Percentiles rank a stretch among this genome's conserved stretches.
Conservation (phyloP, 2,113 vertebrate genomes). For the Corvus cornix region DNA sequence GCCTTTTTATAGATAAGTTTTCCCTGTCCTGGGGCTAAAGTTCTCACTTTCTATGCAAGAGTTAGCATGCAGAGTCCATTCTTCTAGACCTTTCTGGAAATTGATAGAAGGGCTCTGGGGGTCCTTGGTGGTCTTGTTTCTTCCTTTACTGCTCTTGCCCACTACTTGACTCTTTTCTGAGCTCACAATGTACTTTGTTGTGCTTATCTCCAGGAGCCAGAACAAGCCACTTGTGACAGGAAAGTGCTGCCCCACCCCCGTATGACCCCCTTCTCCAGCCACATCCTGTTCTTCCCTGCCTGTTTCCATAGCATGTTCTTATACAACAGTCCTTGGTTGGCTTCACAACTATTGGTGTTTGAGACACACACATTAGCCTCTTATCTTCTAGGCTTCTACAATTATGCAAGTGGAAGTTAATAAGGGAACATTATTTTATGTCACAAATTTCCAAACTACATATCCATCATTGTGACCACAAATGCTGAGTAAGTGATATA, state of each 20-base stretch:
- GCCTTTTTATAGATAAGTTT: neutral
- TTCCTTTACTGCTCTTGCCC: neutral
- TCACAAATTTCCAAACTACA: neutral
- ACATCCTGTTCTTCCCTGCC: neutral
- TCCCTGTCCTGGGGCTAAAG: neutral
- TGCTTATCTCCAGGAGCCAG: neutral
- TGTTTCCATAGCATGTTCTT: neutral
- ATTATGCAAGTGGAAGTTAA: neutral
- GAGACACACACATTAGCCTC: neutral
- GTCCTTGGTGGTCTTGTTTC: too few relatives aligned
- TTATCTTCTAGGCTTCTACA: neutral
- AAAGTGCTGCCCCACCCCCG: neutral
- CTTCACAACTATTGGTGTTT: neutral
- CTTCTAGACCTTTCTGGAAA: neutral
- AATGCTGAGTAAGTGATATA: neutral
- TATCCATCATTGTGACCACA: neutral
- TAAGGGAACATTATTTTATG: neutral
- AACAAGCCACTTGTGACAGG: too few relatives aligned
- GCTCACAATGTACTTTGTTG: fast-evolving
- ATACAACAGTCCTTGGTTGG: neutral
- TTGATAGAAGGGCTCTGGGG: fast-evolving
- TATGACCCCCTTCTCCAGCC: neutral
- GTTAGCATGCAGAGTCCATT: neutral
- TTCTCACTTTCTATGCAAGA: neutral
- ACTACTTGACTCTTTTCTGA: neutral